Evolutionary conservation across 2,113 vertebrate species (phyloP).

Genomic region (Tupaia tana): DNA sequence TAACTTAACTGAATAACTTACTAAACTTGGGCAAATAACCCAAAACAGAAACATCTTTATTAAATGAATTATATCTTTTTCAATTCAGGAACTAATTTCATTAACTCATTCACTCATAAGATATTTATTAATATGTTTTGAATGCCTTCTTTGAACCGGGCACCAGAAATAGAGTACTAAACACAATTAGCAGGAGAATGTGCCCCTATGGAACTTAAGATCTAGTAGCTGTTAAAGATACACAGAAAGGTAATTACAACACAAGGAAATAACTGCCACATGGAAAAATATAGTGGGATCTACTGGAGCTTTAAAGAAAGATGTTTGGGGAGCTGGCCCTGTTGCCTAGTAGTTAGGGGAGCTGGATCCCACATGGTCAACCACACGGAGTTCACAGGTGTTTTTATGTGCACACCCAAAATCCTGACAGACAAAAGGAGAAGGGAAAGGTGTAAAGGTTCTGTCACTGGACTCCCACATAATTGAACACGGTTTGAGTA

Average conservation of each 20-base stretch:
- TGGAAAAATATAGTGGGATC: neutral
- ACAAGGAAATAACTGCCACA: neutral
- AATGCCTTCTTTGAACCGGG: constrained; percentile 8
- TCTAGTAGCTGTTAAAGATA: neutral
- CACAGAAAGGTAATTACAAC: constrained; percentile 3
- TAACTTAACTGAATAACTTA: neutral
- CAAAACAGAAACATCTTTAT: constrained; percentile 24
- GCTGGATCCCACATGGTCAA: too few species aligned
- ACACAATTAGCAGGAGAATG: neutral
- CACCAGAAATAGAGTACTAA: constrained; percentile 15
- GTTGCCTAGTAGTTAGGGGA: too few species aligned
- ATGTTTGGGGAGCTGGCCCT: neutral
- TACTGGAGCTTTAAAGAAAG: neutral
- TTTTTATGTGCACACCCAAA: too few species aligned
- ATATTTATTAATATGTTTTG: constrained; percentile 25
- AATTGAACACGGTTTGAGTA: too few species aligned
- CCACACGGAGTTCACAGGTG: too few species aligned
- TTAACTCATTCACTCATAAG: constrained; percentile 1
- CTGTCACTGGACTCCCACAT: too few species aligned
- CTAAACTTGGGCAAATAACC: constrained; percentile 17
- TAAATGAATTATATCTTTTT: neutral
- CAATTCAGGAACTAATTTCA: constrained; percentile 23
- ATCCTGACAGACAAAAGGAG: too few species aligned
- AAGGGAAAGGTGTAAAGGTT: too few species aligned
- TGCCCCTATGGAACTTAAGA: neutral